phyloP scores from a whole-genome alignment of 2,888 invertebrate genomes.

The Drosophila atripex region DNA sequence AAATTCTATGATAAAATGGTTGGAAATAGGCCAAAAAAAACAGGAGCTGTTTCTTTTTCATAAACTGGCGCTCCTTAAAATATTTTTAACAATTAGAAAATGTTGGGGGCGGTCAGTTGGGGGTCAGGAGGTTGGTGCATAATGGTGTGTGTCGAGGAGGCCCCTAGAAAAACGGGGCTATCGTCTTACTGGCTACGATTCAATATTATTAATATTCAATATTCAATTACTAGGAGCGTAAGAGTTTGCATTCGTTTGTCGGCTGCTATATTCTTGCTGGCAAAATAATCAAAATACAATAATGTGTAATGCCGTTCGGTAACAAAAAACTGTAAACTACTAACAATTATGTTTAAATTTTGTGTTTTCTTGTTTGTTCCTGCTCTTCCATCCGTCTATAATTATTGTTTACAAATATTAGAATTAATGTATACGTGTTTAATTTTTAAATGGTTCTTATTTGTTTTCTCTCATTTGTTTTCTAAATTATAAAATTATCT shows the following conservation, averaged over 20 bases:
- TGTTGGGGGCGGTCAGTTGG: no score
- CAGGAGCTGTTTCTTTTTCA: constrained; percentile 1
- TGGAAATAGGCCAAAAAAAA: constrained; percentile 15
- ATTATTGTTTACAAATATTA: constrained; percentile 74
- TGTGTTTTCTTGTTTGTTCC: not conserved
- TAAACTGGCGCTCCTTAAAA: constrained; percentile 41
- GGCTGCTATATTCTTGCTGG: constrained; percentile 29
- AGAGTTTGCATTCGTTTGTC: constrained; percentile 50
- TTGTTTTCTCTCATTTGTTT: constrained; percentile 7
- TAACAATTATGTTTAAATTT: constrained; percentile 59
- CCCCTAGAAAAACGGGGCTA: constrained; percentile 70
- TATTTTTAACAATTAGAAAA: constrained; percentile 40
- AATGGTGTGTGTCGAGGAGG: constrained; percentile 3
- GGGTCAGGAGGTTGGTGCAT: constrained; percentile 4
- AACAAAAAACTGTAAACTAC: constrained; percentile 53
- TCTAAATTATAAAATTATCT: constrained; percentile 75
- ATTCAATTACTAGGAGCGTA: constrained; percentile 72
- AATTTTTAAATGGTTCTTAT: constrained; percentile 48
- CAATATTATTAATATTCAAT: constrained; percentile 56
- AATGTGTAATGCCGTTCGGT: constrained; percentile 16
- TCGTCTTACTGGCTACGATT: constrained; percentile 54
- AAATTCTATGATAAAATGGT: constrained; percentile 51
- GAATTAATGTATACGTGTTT: constrained; percentile 71
- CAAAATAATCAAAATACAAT: constrained; percentile 25
- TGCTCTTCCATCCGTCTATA: constrained; percentile 59